A percentile compares a stretch with the other conserved stretches of the same genome.
phyloP scores from a whole-genome alignment of 2,888 invertebrate species.

The Dryococelus australis region DNA sequence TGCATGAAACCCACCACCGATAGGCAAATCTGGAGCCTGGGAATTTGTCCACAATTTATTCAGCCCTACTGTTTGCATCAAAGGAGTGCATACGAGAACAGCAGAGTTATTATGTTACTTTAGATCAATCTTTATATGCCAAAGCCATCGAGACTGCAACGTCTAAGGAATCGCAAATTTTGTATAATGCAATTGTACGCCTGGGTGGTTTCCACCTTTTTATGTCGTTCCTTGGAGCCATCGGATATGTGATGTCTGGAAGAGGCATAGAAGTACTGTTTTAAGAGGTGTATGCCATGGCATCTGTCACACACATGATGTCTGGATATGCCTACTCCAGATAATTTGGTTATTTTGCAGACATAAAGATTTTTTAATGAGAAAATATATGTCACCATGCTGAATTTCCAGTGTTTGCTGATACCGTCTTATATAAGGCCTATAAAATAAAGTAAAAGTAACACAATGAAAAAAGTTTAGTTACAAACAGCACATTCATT shows the following conservation, averaged over 20 bases:
- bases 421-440: too few species aligned
- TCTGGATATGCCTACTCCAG: too few species aligned
- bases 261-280: conserved; percentile 7
- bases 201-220: conserved; percentile 26
- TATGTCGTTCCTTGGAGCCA: conserved; percentile 11
- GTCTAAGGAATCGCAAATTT: background rate
- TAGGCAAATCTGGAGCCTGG: background rate
- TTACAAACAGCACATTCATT: too few species aligned
- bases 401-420: too few species aligned
- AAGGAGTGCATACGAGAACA: background rate
- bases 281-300: background rate
- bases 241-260: conserved; percentile 28
- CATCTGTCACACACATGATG: conserved; percentile 13
- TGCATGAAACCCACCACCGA: too few species aligned
- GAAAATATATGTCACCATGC: too few species aligned
- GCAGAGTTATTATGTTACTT: background rate
- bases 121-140: background rate
- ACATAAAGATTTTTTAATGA: too few species aligned
- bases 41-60: background rate
- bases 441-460: too few species aligned
- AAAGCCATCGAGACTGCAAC: conserved; percentile 20
- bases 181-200: conserved; percentile 16
- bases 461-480: too few species aligned
- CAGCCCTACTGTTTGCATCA: background rate
- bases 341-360: too few species aligned